These are phyloP conservation scores for Aporrectodea caliginosa DNA, from an alignment of 1,140 invertebrate species.

Conservation along the genomic window DNA sequence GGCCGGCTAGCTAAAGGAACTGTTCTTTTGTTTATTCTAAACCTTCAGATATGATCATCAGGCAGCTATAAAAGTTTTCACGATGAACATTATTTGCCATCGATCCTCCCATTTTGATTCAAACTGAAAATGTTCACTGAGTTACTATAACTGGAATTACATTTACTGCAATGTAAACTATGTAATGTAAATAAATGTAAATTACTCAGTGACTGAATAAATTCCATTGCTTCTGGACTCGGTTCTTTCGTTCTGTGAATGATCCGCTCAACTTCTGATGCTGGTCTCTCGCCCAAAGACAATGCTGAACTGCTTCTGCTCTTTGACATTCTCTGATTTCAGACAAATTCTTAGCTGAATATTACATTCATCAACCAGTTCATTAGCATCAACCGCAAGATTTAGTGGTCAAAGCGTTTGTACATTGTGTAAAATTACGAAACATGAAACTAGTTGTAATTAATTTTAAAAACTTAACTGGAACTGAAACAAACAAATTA, in stretches of 20 bases:
- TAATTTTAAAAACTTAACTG: too few species aligned
- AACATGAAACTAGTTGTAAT: too few species aligned
- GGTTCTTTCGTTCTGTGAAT: too few species aligned
- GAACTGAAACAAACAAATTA: too few species aligned
- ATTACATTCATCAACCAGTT: too few species aligned
- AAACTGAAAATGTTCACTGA: neutral
- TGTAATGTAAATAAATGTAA: constrained; percentile 29
- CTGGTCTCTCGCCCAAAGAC: neutral
- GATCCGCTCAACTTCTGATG: constrained; percentile 34
- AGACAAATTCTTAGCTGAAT: too few species aligned
- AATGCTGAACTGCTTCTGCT: neutral
- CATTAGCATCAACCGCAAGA: too few species aligned
- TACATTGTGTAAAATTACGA: too few species aligned
- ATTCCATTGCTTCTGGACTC: constrained; percentile 39
- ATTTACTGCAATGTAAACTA: neutral
- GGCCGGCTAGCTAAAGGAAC: too few species aligned
- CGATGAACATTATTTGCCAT: neutral
- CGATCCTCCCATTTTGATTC: neutral
- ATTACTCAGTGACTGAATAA: constrained; percentile 37
- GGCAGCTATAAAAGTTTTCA: neutral
- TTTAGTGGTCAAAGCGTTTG: too few species aligned
- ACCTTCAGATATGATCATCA: neutral
- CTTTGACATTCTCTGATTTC: neutral
- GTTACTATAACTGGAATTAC: neutral
- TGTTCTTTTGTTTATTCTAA: too few species aligned